Evolutionary conservation across 2,888 invertebrate genomes (phyloP), one percentile per base, ranked within the genome.

Genomic region (Drosophila buzzatii): DNA sequence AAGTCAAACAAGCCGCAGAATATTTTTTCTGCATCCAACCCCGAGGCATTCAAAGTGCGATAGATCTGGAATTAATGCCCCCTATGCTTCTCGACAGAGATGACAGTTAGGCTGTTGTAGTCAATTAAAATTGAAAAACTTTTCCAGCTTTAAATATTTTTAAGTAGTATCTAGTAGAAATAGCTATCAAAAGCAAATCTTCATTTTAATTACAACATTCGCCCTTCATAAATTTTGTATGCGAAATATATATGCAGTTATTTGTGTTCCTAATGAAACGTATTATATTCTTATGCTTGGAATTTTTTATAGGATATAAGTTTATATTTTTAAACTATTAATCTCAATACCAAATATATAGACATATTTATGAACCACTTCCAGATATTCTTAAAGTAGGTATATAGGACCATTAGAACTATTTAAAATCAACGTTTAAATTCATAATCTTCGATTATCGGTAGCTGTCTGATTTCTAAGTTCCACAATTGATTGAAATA

Each of bases 11-110:
- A n/a, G 82, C 80, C 3, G 79, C 92, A 2, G 91, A 92, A 49
- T 79, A 91, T n/a, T 78, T 89, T 56, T 92, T 92, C 60, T 92
- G 91, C 59, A 53, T 82, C 31, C 83, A 88, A 58, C 89, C 88
- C n/a, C 62, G 69, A 42, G 85, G 84, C n/a, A 79, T 92, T 14
- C 84, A 85, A 51, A 82, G 65, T 20, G 60, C 81, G 7, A 70
- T 78, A 10, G 92, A 92, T 70, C 67, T 92, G 37, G 79, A 81
- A 16, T 68, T 74, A 42, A 68, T 91, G 55, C 88, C 88, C 0
- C 35, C 64, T 8, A 42, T 85, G 10, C 55, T 73, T 10, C n/a
- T 79, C 10, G 66, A 79, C 2, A 67, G 62, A 56, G 64, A 75
- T 10, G 69, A 84, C 14, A 44, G 35, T 27, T 80, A 52, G 52